Base-by-base conservation (phyloP, 2,113 vertebrate species). In the Tyrannus savana region DNA sequence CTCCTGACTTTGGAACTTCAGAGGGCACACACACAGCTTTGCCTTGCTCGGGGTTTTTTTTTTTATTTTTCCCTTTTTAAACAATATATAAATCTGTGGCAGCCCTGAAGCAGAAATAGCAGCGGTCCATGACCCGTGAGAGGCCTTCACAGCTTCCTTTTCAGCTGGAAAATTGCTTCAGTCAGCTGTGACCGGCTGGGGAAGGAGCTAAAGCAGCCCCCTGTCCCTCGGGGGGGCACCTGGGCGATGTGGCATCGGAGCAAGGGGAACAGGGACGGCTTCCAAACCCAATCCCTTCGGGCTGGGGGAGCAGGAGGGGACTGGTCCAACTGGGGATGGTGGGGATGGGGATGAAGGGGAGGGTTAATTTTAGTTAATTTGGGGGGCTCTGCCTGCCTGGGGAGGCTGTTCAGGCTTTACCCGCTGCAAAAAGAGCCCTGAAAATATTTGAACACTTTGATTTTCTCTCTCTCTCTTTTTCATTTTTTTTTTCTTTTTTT, bases 101-200 rank as follows among this genome's bases (percentile, higher is more conserved):
- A 66, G 91, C 87, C 67, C 71, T 16, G 67, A 9, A 62, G 85
- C 85, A 16, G 42, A 81, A 81, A 84, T 67, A 60, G 93, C 87
- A 44, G 67, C 60, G 18, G 11, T 1, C 81, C 8, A 1, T 81
- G 95, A 93, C 91, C 93, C 37, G 2, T 27, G 58, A 79, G 88
- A 87, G 75, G 90, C 74, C 81, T 87, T 86, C 93, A 52, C 80
- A 84, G 87, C 88, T 90, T 87, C 35, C 82, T 60, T 73, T 77
- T 42, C 72, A 60, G 75, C 90, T 92, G 69, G 73, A 78, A 90
- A 94, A 93, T 82, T 39, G 84, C 66, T 87, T 39, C 68, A 15
- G 37, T 50, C 46, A 30, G 35, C 71, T 62, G 84, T 17, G 90
- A 90, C 49, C 4, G 0, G 52, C 80, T 21, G 21, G 89, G 93